phyloP scores from a whole-genome alignment of 2,888 invertebrate species.

The Gibbula magus region DNA sequence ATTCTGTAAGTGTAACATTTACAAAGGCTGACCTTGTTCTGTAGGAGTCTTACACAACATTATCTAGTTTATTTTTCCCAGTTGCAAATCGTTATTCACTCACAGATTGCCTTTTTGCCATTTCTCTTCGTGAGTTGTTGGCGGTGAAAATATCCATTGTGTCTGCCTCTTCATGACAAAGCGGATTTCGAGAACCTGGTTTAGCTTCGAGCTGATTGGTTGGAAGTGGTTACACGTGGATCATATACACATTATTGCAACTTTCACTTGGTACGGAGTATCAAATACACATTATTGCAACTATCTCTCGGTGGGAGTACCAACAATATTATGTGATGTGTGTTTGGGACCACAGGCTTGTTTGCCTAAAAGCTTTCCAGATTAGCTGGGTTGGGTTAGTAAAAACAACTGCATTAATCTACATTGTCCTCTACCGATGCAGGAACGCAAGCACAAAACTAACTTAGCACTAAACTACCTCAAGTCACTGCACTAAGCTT shows the following conservation, averaged over 20 bases:
- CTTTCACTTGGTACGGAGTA: background rate
- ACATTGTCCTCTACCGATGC: background rate
- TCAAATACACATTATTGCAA: background rate
- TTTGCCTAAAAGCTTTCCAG: constrained; percentile 1
- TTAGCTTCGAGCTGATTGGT: background rate
- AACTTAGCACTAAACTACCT: too few species aligned
- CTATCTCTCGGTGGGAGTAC: background rate
- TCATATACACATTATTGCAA: background rate
- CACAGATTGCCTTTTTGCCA: background rate
- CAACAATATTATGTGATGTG: background rate
- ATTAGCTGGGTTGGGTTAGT: background rate
- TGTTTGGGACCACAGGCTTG: background rate
- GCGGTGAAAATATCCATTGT: background rate
- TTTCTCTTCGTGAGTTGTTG: background rate
- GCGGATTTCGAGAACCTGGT: too few species aligned
- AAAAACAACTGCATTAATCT: background rate
- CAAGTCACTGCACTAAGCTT: too few species aligned
- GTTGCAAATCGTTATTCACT: constrained; percentile 3
- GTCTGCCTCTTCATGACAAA: too few species aligned
- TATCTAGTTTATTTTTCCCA: constrained; percentile 18
- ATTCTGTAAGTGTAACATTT: constrained; percentile 16
- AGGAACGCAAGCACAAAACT: background rate
- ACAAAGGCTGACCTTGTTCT: background rate
- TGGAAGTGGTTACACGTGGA: constrained; percentile 1
- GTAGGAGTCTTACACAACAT: background rate